These are phyloP conservation scores for Monoplex corrugatus DNA, from an alignment of 2,888 invertebrate species.

Conservation along the genomic window DNA sequence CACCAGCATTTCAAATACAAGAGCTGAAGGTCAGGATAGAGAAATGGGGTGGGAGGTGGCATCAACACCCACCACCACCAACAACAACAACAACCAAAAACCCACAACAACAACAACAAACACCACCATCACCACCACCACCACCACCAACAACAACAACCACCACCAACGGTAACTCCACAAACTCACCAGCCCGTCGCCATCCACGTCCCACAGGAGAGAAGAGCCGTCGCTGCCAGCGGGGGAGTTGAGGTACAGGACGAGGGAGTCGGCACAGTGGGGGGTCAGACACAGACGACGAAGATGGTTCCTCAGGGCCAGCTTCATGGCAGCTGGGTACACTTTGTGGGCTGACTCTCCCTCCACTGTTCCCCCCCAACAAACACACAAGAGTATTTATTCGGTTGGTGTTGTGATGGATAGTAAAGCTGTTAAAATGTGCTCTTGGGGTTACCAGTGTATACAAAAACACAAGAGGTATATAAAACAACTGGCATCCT, in stretches of 20 bases:
- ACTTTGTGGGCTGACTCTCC: slow-evolving; percentile 72
- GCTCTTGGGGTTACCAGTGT: too few species aligned
- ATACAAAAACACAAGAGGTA: too few species aligned
- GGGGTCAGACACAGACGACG: slow-evolving; percentile 82
- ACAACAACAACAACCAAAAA: too few species aligned
- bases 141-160: neutral
- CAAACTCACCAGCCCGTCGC: slow-evolving; percentile 82
- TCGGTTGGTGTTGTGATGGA: neutral
- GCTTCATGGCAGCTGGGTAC: slow-evolving; percentile 82
- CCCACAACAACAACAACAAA: too few species aligned
- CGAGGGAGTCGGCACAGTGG: slow-evolving; percentile 83
- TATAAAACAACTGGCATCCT: too few species aligned
- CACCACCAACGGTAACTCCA: slow-evolving; percentile 50
- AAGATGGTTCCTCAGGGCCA: slow-evolving; percentile 83
- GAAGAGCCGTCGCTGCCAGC: slow-evolving; percentile 82
- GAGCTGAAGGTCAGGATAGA: too few species aligned
- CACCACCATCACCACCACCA: neutral
- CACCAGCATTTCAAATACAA: too few species aligned
- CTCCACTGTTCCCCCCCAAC: neutral
- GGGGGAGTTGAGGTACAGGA: slow-evolving; percentile 83
- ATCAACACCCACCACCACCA: too few species aligned
- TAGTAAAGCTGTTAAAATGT: too few species aligned
- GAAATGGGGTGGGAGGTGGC: too few species aligned
- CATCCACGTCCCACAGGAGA: slow-evolving; percentile 83
- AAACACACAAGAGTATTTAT: neutral